Evolutionary conservation across 2,888 invertebrate genomes (phyloP).

Genomic region (Drosophila gaucha): DNA sequence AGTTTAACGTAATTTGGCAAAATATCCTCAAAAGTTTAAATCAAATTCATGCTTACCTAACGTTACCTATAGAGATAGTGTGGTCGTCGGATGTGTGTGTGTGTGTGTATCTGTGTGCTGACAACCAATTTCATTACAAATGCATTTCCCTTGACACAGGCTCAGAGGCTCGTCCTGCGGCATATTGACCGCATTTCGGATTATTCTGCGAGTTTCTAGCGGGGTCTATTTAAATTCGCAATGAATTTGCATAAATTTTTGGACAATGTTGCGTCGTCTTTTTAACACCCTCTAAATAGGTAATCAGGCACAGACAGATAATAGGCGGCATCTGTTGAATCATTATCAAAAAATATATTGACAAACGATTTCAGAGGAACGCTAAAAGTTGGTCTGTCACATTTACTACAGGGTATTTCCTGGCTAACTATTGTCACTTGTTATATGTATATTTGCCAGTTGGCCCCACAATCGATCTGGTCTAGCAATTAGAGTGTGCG

Average conservation of each 20-base stretch:
- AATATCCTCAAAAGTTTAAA: constrained; percentile 10
- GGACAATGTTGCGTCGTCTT: constrained; percentile 12
- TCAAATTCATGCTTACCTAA: constrained; percentile 9
- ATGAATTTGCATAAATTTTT: constrained; percentile 75
- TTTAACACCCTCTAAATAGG: constrained; percentile 17
- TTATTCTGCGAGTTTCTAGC: constrained; percentile 33
- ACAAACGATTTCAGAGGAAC: background rate
- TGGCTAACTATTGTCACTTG: background rate
- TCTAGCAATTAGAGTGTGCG: constrained; percentile 55
- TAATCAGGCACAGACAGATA: background rate
- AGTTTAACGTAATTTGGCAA: constrained; percentile 36
- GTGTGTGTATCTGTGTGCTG: constrained; percentile 18
- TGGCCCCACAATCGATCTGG: constrained; percentile 22
- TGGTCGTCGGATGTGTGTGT: constrained; percentile 14
- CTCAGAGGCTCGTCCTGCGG: constrained; percentile 31
- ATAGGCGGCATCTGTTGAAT: too few relatives aligned
- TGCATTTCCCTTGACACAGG: constrained; percentile 64
- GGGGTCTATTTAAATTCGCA: constrained; percentile 63
- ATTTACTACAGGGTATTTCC: background rate
- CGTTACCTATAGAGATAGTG: background rate
- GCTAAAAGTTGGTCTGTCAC: background rate
- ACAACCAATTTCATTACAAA: constrained; percentile 65
- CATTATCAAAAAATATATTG: background rate
- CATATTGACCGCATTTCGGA: constrained; percentile 72
- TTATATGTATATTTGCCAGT: background rate